phyloP scores from a whole-genome alignment of 1,140 invertebrate genomes.

The Drosophila nebulosa region DNA sequence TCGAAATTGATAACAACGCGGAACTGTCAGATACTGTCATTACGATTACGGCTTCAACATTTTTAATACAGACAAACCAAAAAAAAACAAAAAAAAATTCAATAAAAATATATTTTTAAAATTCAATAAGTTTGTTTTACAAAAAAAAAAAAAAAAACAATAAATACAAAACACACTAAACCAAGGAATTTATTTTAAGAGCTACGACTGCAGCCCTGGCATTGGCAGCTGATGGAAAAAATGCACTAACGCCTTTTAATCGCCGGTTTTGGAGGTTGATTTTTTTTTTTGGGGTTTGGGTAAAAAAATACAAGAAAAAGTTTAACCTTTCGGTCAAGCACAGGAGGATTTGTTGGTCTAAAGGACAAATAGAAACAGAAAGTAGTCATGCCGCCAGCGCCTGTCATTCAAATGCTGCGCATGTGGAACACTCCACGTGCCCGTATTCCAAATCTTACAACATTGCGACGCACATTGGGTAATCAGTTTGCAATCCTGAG shows the following conservation, averaged over 20 bases:
- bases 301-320: not conserved
- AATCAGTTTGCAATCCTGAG: constrained; percentile 6
- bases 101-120: not conserved
- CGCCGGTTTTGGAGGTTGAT: not conserved
- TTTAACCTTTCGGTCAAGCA: not conserved
- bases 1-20: not conserved
- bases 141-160: not conserved
- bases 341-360: not conserved
- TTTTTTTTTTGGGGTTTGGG: not conserved
- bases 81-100: not conserved
- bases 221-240: not conserved
- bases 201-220: not conserved
- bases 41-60: not conserved
- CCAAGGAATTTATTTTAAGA: not conserved
- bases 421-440: constrained; percentile 28
- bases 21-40: not conserved
- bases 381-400: constrained; percentile 38
- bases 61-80: not conserved
- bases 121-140: not conserved
- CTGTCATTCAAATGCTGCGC: constrained; percentile 52
- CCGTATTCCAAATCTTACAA: constrained; percentile 29
- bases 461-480: constrained; percentile 29
- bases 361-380: not conserved
- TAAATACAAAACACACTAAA: not conserved
- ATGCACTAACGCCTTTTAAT: constrained; percentile 1